Conservation (phyloP, 2,113 vertebrate species). For the Catharus fuscescens region DNA sequence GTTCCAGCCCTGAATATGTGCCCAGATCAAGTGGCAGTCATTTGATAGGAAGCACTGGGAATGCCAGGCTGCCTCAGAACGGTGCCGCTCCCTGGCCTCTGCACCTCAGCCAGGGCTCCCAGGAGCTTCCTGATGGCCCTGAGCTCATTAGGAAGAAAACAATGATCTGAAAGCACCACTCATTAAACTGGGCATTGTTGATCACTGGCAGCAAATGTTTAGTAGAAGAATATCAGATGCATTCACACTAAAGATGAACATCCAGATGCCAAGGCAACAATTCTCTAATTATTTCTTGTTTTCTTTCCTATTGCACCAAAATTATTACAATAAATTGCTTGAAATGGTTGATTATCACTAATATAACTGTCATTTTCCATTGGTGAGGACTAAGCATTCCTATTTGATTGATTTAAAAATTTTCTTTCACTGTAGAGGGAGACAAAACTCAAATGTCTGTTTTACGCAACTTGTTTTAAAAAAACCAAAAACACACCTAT, state of each 20-base stretch:
- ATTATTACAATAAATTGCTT: neutral
- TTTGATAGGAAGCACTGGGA: neutral
- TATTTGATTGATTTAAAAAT: neutral
- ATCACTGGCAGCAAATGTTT: neutral
- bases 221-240: neutral
- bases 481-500: neutral
- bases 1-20: neutral
- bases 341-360: neutral
- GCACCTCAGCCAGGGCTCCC: neutral
- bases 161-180: neutral
- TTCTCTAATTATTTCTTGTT: neutral
- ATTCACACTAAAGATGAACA: neutral
- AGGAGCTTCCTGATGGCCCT: neutral
- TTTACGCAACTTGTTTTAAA: neutral
- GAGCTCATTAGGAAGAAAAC: conserved; percentile 43
- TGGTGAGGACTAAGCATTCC: neutral
- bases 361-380: neutral
- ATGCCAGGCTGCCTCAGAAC: conserved; percentile 9
- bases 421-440: neutral
- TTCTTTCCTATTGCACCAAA: neutral
- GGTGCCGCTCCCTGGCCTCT: neutral
- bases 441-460: neutral
- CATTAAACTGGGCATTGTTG: neutral
- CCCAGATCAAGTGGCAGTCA: conserved; percentile 13
- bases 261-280: neutral